These are phyloP conservation scores for Tenthredo scrophulariae DNA, from an alignment of 2,888 invertebrate genomes.

Conservation along the genomic window DNA sequence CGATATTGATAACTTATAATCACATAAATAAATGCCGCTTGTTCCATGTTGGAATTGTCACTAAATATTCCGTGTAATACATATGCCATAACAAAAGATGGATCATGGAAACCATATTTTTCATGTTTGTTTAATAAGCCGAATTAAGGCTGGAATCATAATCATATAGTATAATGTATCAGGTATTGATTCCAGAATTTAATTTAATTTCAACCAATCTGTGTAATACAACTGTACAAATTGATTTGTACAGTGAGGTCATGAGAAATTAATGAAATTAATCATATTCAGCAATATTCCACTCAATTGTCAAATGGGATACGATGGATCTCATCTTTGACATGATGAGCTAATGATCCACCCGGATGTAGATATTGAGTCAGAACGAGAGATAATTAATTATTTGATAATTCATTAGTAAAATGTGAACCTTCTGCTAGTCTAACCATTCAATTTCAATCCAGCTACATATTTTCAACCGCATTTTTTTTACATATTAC, in stretches of 20 bases:
- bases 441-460: slow-evolving; percentile 5
- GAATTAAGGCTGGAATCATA: background rate
- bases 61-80: background rate
- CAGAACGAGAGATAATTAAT: background rate
- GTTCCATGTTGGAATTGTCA: background rate
- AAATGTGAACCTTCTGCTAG: slow-evolving; percentile 10
- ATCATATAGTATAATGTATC: background rate
- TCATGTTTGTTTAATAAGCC: background rate
- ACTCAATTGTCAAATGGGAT: background rate
- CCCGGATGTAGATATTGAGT: background rate
- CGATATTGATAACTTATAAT: slow-evolving; percentile 22
- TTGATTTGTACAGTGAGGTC: background rate
- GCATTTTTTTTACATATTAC: slow-evolving; percentile 58
- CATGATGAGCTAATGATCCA: background rate
- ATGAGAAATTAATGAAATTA: background rate
- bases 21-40: background rate
- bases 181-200: background rate
- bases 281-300: background rate
- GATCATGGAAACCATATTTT: background rate
- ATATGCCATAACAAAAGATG: background rate
- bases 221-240: background rate
- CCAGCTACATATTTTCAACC: slow-evolving; percentile 27
- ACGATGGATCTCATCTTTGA: background rate
- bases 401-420: background rate
- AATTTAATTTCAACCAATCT: background rate